A percentile compares a stretch with the other conserved stretches of the same genome.
Conservation (phyloP, 2,113 vertebrate genomes). For the Nothocercus julius region DNA sequence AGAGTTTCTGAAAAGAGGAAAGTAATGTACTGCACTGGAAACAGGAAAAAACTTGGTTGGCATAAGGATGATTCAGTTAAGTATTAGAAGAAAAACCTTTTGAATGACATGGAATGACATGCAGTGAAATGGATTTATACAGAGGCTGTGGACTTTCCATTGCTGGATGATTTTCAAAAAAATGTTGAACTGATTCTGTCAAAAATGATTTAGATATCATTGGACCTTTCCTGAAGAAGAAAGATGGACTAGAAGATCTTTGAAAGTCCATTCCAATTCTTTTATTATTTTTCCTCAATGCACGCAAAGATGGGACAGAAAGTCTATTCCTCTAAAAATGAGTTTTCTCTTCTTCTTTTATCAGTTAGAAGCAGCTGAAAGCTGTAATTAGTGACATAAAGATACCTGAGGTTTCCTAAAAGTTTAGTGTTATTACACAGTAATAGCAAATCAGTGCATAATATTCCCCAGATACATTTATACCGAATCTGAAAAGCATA, state of each 20-base stretch:
- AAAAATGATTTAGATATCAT: slow-evolving; percentile 25
- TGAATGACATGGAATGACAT: neutral
- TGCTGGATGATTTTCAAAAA: slow-evolving; percentile 56
- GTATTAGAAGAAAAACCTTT: slow-evolving; percentile 21
- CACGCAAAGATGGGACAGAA: neutral
- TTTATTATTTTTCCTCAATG: neutral
- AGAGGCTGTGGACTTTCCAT: slow-evolving; percentile 5
- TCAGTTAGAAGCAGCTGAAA: slow-evolving; percentile 35
- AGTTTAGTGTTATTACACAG: neutral
- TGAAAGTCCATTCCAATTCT: slow-evolving; percentile 3
- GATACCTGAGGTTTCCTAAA: neutral
- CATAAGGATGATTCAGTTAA: neutral
- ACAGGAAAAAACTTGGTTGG: neutral
- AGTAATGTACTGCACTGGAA: neutral
- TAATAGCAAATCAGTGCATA: neutral
- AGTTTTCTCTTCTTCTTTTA: slow-evolving; percentile 40
- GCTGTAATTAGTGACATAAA: neutral
- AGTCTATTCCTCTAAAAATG: neutral
- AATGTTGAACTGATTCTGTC: slow-evolving; percentile 61
- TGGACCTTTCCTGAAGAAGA: slow-evolving; percentile 7
- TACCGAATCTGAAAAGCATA: neutral
- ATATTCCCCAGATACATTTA: neutral
- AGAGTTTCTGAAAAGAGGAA: neutral
- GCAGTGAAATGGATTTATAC: slow-evolving; percentile 43
- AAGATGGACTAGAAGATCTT: slow-evolving; percentile 13